Percentiles rank a stretch among this genome's conserved stretches.
phyloP scores from a whole-genome alignment of 1,140 invertebrate genomes.

The Dendrolimus punctatus region DNA sequence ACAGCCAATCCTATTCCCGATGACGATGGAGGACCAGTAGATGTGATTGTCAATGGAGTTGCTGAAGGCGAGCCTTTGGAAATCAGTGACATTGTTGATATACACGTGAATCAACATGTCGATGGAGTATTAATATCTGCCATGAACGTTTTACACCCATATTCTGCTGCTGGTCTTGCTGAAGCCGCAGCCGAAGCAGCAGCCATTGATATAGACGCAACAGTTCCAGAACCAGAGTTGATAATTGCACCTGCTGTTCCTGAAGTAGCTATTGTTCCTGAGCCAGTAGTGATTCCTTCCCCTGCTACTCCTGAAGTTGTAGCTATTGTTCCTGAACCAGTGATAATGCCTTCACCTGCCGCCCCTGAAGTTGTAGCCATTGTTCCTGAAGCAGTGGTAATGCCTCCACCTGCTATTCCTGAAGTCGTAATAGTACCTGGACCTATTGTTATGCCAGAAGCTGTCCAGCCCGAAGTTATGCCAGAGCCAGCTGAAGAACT shows the following conservation, averaged over 20 bases:
- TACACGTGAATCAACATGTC: constrained; percentile 30
- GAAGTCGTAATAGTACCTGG: constrained; percentile 11
- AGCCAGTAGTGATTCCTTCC: constrained; percentile 8
- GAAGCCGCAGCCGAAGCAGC: constrained; percentile 27
- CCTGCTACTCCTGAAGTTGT: constrained; percentile 11
- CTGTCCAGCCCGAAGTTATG: constrained; percentile 12
- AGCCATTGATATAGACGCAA: constrained; percentile 6
- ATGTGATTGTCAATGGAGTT: constrained; percentile 40
- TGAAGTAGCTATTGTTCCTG: not conserved
- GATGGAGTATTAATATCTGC: constrained; percentile 21
- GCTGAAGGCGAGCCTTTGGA: constrained; percentile 31
- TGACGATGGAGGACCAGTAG: constrained; percentile 18
- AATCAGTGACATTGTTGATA: constrained; percentile 27
- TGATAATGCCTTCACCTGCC: constrained; percentile 14
- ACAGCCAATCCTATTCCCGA: constrained; percentile 24
- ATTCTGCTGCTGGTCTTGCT: constrained; percentile 27
- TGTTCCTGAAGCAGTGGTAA: constrained; percentile 8
- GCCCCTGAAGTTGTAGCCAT: constrained; percentile 14
- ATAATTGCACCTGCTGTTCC: constrained; percentile 8
- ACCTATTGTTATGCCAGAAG: constrained; percentile 5
- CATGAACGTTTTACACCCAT: constrained; percentile 27
- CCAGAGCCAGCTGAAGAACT: constrained; percentile 12
- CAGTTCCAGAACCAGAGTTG: constrained; percentile 8
- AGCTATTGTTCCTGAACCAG: constrained; percentile 10
- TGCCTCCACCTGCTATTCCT: constrained; percentile 5